A percentile compares a stretch with the other conserved stretches of the same genome.
Conservation (phyloP, 92 coral and sea anemone genomes). For the Muricea muricata region DNA sequence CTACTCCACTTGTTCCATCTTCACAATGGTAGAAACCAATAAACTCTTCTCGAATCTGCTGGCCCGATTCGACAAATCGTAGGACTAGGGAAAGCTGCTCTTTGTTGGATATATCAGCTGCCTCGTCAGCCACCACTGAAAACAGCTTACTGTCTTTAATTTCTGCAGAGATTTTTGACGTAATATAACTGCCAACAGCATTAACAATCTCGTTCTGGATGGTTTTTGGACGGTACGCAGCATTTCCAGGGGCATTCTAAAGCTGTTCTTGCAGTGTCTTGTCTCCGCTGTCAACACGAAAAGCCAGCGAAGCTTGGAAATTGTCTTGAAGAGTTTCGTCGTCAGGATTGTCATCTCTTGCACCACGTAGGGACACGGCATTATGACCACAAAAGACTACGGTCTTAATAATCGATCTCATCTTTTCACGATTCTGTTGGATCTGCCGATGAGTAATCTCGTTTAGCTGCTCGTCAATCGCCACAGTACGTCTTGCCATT, state of each 20-base stretch:
- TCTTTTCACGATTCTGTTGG: neutral
- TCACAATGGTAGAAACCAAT: conserved; percentile 45
- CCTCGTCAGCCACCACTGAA: conserved; percentile 58
- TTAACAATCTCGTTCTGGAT: conserved; percentile 4
- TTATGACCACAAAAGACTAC: neutral
- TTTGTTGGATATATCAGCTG: conserved; percentile 65
- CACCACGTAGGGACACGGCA: neutral
- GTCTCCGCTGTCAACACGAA: conserved; percentile 72
- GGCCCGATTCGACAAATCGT: conserved; percentile 58
- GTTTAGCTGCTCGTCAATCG: neutral
- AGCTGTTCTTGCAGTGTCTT: conserved; percentile 64
- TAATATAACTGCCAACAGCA: neutral
- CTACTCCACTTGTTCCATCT: neutral
- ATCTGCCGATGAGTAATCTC: conserved; percentile 43
- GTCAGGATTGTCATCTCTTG: neutral
- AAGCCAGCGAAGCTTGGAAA: neutral
- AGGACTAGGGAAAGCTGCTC: conserved; percentile 66
- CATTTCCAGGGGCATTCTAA: conserved; percentile 63
- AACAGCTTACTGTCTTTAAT: neutral
- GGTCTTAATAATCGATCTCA: too few species aligned
- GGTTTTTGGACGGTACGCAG: too few species aligned
- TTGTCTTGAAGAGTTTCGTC: neutral
- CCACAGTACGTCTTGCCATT: neutral
- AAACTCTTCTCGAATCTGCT: conserved; percentile 39
- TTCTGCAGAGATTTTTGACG: conserved; percentile 2